phyloP scores from a whole-genome alignment of 2,888 invertebrate species.

The Eupithecia vulgata region DNA sequence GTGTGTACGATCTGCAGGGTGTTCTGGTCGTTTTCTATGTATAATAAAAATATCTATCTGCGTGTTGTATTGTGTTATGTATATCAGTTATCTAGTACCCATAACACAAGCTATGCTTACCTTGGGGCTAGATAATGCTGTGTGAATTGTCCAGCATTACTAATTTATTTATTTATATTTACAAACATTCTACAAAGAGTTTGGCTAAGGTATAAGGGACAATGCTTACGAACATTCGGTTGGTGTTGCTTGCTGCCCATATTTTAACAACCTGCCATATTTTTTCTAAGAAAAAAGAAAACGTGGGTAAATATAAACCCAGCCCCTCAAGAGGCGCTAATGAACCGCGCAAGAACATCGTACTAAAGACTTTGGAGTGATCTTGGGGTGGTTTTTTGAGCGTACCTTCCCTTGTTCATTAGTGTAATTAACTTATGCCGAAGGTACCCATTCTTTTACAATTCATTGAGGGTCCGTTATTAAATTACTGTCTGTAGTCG shows the following conservation, averaged over 20 bases:
- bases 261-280: not conserved
- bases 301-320: slow-evolving; percentile 55
- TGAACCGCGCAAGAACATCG: slow-evolving; percentile 81
- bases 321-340: slow-evolving; percentile 68
- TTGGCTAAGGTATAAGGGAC: not conserved
- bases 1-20: too few relatives aligned
- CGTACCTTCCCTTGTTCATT: slow-evolving; percentile 82
- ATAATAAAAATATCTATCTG: too few relatives aligned
- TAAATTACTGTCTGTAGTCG: slow-evolving; percentile 59
- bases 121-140: too few relatives aligned
- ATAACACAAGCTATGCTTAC: too few relatives aligned
- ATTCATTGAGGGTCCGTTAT: slow-evolving; percentile 71
- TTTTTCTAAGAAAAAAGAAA: not conserved
- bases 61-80: too few relatives aligned
- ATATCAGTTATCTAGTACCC: too few relatives aligned
- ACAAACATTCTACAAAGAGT: too few relatives aligned
- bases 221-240: not conserved
- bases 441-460: slow-evolving; percentile 69
- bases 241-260: not conserved
- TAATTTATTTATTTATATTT: too few relatives aligned
- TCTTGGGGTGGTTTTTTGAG: slow-evolving; percentile 80
- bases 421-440: slow-evolving; percentile 82
- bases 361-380: slow-evolving; percentile 82
- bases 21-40: too few relatives aligned
- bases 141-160: too few relatives aligned